Evolutionary conservation across 2,888 invertebrate species (phyloP).

Genomic region (Thera obeliscata): DNA sequence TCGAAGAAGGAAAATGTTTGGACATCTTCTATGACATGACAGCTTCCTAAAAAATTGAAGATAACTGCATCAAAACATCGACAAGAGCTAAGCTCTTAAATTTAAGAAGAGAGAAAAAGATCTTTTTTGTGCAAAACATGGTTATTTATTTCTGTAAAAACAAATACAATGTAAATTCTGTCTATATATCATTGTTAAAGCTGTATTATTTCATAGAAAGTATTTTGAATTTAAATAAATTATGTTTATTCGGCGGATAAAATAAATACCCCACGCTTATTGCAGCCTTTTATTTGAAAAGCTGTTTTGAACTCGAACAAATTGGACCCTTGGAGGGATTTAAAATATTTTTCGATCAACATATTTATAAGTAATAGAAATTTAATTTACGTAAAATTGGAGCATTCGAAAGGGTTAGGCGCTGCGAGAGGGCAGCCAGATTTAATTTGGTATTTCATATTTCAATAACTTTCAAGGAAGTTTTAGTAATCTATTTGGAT

Average conservation of each 20-base stretch:
- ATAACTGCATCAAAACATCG: no score
- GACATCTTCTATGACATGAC: no score
- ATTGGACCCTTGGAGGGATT: slow-evolving; percentile 34
- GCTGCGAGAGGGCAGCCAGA: slow-evolving; percentile 32
- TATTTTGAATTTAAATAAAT: slow-evolving; percentile 21
- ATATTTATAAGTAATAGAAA: slow-evolving; percentile 33
- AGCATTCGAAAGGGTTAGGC: slow-evolving; percentile 33
- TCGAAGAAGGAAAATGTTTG: no score
- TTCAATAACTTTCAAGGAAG: slow-evolving; percentile 33
- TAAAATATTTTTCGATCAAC: slow-evolving; percentile 35
- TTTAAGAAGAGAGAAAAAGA: background rate
- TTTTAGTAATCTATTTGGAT: slow-evolving; percentile 32
- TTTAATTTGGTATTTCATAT: slow-evolving; percentile 40
- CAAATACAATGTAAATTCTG: background rate
- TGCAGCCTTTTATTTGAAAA: slow-evolving; percentile 31
- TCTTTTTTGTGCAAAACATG: no score
- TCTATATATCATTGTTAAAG: slow-evolving; percentile 2
- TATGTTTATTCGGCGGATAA: slow-evolving; percentile 20
- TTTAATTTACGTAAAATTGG: slow-evolving; percentile 37
- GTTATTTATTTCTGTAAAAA: background rate
- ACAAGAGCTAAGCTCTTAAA: no score
- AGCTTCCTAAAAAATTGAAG: no score
- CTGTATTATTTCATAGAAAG: slow-evolving; percentile 4
- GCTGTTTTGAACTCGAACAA: slow-evolving; percentile 32
- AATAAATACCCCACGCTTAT: slow-evolving; percentile 20